Evolutionary conservation across 2,888 invertebrate species (phyloP).

Genomic region (Hypselothyrea guttata): DNA sequence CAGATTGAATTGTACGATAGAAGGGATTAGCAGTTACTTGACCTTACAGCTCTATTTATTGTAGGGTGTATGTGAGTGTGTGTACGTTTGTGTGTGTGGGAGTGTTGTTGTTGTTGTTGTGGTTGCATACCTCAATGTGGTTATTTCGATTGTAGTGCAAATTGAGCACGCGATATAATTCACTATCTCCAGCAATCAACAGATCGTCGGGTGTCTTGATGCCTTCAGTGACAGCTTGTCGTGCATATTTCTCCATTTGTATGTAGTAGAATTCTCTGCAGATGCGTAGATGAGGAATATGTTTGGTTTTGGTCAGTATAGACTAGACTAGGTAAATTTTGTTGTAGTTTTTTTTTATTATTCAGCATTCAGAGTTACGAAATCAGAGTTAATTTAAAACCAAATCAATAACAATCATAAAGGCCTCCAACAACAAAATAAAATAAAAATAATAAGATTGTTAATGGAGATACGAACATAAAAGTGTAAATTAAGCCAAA

Average conservation of each 20-base stretch:
- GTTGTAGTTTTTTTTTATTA: conserved; percentile 21
- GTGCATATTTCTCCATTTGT: conserved; percentile 99
- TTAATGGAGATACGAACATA: too few species aligned
- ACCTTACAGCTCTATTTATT: conserved; percentile 20
- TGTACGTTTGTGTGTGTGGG: conserved; percentile 18
- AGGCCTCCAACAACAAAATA: conserved; percentile 11
- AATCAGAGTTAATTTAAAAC: conserved; percentile 44
- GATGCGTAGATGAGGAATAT: conserved; percentile 79
- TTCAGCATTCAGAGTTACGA: conserved; percentile 74
- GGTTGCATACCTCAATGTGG: conserved; percentile 82
- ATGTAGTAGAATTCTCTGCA: conserved; percentile 99
- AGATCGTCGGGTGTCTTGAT: conserved; percentile 96
- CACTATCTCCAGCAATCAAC: conserved; percentile 96
- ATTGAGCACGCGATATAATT: conserved; percentile 98
- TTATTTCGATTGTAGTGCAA: conserved; percentile 98
- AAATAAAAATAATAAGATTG: conserved; percentile 2
- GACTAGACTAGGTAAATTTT: conserved; percentile 43
- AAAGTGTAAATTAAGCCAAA: conserved; percentile 38
- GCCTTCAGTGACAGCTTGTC: conserved; percentile 98
- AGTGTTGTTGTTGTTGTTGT: conserved; percentile 5
- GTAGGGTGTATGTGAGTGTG: not conserved
- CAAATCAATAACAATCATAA: conserved; percentile 18
- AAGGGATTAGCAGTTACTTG: too few species aligned
- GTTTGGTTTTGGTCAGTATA: conserved; percentile 69
- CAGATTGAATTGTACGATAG: too few species aligned